These are phyloP conservation scores for Euura saliciscinereae DNA, from an alignment of 1,140 invertebrate species.

Conservation along the genomic window DNA sequence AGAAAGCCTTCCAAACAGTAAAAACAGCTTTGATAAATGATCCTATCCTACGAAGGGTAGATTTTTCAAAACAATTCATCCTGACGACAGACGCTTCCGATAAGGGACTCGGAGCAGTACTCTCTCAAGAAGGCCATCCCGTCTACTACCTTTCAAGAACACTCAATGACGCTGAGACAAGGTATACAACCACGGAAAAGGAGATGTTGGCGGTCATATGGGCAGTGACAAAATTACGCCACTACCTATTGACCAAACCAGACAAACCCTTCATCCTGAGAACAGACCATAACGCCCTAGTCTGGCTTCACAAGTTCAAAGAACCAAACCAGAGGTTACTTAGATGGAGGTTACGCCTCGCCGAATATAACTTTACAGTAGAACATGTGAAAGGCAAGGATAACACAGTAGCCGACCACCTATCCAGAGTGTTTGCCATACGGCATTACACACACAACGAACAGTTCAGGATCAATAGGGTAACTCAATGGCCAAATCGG, in stretches of 20 bases:
- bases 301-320: too few relatives aligned
- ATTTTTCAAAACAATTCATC: constrained; percentile 34
- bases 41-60: constrained; percentile 38
- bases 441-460: too few relatives aligned
- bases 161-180: constrained; percentile 44
- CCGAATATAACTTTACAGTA: constrained; percentile 50
- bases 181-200: constrained; percentile 46
- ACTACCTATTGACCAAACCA: too few relatives aligned
- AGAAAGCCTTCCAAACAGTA: not conserved
- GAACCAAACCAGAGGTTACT: too few relatives aligned
- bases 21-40: not conserved
- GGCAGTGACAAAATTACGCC: too few relatives aligned
- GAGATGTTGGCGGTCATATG: too few relatives aligned
- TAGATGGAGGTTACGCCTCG: constrained; percentile 7
- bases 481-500: too few relatives aligned
- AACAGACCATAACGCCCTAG: too few relatives aligned
- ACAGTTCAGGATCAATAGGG: too few relatives aligned
- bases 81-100: constrained; percentile 35
- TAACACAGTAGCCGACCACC: constrained; percentile 30
- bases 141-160: constrained; percentile 47
- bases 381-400: constrained; percentile 37
- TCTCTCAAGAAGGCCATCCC: constrained; percentile 34
- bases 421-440: constrained; percentile 26
- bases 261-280: too few relatives aligned
- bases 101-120: constrained; percentile 28